Percentiles rank a stretch among this genome's conserved stretches.
phyloP scores from a whole-genome alignment of 2,797 vertebrate species.

The Muraenolepis orangiensis region DNA sequence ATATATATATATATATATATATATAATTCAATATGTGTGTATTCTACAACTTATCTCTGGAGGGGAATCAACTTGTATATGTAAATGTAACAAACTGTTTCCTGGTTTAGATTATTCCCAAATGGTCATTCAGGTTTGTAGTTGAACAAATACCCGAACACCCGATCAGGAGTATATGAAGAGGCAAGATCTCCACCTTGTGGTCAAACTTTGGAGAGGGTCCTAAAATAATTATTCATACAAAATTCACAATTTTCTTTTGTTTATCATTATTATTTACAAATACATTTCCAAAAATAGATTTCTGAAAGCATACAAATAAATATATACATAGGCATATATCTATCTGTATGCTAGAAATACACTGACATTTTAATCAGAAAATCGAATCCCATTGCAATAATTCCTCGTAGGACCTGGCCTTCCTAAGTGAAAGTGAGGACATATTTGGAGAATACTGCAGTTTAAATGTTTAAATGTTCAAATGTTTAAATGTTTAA shows the following conservation, averaged over 20 bases:
- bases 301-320: not conserved
- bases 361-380: not conserved
- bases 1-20: too few relatives aligned
- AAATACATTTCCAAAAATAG: not conserved
- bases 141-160: not conserved
- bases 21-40: not conserved
- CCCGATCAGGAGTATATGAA: not conserved
- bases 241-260: not conserved
- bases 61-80: not conserved
- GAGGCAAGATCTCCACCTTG: constrained; percentile 51
- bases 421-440: not conserved
- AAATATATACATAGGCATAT: not conserved
- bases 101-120: not conserved
- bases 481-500: too few relatives aligned
- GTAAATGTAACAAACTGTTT: not conserved
- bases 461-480: not conserved
- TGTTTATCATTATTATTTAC: not conserved
- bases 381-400: not conserved
- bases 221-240: not conserved
- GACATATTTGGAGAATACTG: not conserved
- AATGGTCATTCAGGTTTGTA: not conserved
- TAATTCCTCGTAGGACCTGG: not conserved
- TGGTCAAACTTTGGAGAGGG: constrained; percentile 33
- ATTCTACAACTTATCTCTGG: too few relatives aligned
- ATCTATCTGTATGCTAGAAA: not conserved